A percentile compares a stretch with the other conserved stretches of the same genome.
Conservation (phyloP, 2,113 vertebrate species). For the Serinus canaria region DNA sequence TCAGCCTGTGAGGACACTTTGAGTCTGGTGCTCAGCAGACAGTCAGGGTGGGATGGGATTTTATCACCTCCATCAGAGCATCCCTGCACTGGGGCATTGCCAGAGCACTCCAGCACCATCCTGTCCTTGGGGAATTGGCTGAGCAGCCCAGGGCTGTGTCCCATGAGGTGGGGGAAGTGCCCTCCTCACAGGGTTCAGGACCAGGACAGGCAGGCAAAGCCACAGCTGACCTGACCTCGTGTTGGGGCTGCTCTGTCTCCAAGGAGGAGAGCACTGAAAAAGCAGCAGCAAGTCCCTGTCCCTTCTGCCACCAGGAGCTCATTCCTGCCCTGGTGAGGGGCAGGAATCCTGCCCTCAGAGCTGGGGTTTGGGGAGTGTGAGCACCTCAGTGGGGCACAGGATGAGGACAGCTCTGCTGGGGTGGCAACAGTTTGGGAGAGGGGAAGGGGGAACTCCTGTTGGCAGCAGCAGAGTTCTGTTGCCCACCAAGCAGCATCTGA, state of each 20-base stretch:
- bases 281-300: neutral
- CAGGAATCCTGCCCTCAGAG: neutral
- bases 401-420: neutral
- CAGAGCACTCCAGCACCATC: neutral
- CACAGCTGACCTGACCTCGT: neutral
- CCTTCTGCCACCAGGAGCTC: neutral
- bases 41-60: neutral
- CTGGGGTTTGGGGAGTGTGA: neutral
- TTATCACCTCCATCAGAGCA: neutral
- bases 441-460: neutral
- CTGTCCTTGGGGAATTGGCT: neutral
- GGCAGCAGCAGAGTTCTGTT: neutral
- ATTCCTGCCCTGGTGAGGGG: neutral
- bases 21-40: neutral
- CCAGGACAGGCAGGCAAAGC: neutral
- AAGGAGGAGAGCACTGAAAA: neutral
- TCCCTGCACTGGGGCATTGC: neutral
- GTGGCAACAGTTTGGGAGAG: neutral
- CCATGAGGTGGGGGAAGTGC: neutral
- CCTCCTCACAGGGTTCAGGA: neutral
- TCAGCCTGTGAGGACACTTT: neutral
- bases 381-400: neutral
- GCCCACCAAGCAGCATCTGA: neutral
- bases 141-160: neutral
- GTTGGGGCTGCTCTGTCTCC: fast-evolving